These are phyloP conservation scores for Callionymus lyra DNA, from an alignment of 2,113 vertebrate species.

Conservation along the genomic window DNA sequence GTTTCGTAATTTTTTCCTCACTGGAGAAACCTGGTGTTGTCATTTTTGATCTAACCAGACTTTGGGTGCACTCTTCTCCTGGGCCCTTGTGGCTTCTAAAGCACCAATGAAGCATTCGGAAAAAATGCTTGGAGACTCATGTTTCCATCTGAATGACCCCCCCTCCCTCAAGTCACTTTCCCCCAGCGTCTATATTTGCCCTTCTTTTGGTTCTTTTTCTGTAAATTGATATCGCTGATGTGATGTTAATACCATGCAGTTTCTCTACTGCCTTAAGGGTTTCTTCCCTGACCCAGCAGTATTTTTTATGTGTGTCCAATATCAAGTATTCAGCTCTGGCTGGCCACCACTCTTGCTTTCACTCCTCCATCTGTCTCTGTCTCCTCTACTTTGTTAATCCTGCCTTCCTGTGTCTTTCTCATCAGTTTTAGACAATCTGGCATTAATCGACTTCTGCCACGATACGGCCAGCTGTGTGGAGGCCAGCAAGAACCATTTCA, in stretches of 20 bases:
- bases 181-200: conserved; percentile 9
- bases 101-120: conserved; percentile 21
- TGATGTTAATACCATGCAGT: conserved; percentile 39
- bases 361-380: conserved; percentile 46
- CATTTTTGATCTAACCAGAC: conserved; percentile 31
- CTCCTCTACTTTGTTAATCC: conserved; percentile 39
- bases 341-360: conserved; percentile 31
- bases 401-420: conserved; percentile 22
- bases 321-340: conserved; percentile 49
- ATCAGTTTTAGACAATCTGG: conserved; percentile 29
- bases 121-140: conserved; percentile 30
- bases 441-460: conserved; percentile 26
- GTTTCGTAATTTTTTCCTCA: conserved; percentile 39
- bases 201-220: conserved; percentile 18
- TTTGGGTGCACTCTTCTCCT: conserved; percentile 32
- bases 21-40: conserved; percentile 22
- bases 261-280: conserved; percentile 29
- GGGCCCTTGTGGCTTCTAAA: conserved; percentile 8
- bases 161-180: not conserved
- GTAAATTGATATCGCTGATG: conserved; percentile 49
- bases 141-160: conserved; percentile 1
- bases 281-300: conserved; percentile 41
- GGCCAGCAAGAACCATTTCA: too few species aligned
- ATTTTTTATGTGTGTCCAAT: conserved; percentile 28
- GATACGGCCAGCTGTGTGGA: too few species aligned